phyloP scores from a whole-genome alignment of 2,113 vertebrate species.

The Heterochromis multidens region DNA sequence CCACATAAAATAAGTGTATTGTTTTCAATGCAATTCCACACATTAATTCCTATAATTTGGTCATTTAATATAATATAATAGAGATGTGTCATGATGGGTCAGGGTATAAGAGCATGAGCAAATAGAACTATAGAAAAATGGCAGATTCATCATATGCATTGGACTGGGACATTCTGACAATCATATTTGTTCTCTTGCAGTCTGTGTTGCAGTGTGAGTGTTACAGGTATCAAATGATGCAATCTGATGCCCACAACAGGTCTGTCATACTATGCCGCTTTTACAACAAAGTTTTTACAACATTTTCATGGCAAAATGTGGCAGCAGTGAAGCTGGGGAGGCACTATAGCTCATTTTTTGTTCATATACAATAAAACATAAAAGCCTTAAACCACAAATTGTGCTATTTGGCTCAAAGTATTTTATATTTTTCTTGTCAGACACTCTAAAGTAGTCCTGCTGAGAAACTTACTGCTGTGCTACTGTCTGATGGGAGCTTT shows the following conservation, averaged over 20 bases:
- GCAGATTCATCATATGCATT: neutral
- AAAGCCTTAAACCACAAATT: neutral
- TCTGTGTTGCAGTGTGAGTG: neutral
- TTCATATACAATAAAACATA: neutral
- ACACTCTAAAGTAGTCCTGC: neutral
- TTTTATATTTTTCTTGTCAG: constrained; percentile 8
- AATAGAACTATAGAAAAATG: neutral
- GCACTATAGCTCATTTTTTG: neutral
- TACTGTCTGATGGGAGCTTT: constrained; percentile 32
- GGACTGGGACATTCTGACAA: neutral
- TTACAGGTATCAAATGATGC: neutral
- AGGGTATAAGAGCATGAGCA: neutral
- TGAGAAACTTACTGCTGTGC: constrained; percentile 13
- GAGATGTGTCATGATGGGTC: neutral
- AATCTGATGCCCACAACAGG: neutral
- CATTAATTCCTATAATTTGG: neutral
- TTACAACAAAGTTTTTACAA: neutral
- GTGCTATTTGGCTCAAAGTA: neutral
- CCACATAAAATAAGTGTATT: neutral
- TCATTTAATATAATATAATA: neutral
- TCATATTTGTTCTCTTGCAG: neutral
- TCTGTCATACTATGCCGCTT: neutral
- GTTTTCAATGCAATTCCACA: neutral
- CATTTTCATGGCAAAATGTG: neutral
- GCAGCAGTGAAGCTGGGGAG: neutral